A percentile compares a stretch with the other conserved stretches of the same genome.
Conservation (phyloP, 2,797 vertebrate species). For the Lepilemur ruficaudatus region DNA sequence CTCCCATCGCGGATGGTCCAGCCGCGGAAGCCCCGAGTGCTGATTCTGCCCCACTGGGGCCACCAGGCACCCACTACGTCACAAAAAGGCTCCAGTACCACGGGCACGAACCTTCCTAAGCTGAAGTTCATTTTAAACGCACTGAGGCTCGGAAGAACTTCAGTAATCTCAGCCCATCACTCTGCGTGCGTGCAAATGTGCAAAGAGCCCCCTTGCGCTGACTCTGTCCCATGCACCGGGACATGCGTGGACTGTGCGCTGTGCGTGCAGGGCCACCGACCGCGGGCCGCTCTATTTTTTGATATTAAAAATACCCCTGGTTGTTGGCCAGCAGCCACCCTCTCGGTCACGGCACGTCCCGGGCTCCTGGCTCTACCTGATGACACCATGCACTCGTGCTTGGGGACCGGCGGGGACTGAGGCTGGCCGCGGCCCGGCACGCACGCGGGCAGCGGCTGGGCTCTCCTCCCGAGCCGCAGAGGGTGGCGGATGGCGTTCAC, state of each 20-base stretch:
- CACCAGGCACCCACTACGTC: accelerated
- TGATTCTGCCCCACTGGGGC: background rate
- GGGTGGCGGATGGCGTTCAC: constrained; percentile 51
- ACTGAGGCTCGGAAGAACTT: background rate
- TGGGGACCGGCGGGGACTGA: background rate
- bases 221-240: accelerated
- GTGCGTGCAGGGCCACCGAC: background rate
- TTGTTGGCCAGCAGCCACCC: background rate
- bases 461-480: background rate
- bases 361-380: background rate
- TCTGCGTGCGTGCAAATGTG: accelerated
- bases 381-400: background rate
- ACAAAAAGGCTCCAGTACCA: background rate
- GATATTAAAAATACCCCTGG: background rate
- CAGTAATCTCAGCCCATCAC: background rate
- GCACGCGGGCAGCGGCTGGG: background rate
- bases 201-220: background rate
- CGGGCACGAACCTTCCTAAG: background rate
- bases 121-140: background rate
- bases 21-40: accelerated
- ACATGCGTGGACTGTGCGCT: accelerated
- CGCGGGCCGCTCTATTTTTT: background rate
- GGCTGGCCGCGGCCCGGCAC: accelerated
- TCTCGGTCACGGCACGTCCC: background rate
- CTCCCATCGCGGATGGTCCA: accelerated